Evolutionary conservation across 2,888 invertebrate species (phyloP), one percentile per base, ranked within the genome.

Genomic region (Abscondita cerata): DNA sequence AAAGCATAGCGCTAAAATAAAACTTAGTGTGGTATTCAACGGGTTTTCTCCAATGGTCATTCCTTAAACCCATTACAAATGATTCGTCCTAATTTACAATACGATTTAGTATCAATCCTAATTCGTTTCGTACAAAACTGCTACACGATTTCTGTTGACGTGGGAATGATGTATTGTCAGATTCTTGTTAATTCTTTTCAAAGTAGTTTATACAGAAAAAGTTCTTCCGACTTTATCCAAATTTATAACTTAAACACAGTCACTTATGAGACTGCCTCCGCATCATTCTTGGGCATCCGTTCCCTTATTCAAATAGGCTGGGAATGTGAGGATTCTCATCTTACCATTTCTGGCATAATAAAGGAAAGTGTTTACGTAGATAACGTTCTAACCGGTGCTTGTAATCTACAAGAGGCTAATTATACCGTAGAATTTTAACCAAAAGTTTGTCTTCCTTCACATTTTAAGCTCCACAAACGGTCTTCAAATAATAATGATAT

Each of bases 191-290:
- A 51, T n/a, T 9, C 6, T 15, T 13, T 51, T 15, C 34, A 33
- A 51, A 12, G 16, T 36, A 51, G 33, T 16, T 12, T 34, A 13
- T 51, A 15, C 15, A 12, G 51, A 51, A n/a, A 2, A 9, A 9
- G 11, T 8, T n/a, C n/a, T 36, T 13, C 11, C 3, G 13, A 51
- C 8, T 16, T 1, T 11, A 16, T 51, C 15, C 1, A 34, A 51
- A 34, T 34, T 15, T 34, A 16, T 15, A 18, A 13, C 1, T 33
- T 51, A 36, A 51, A 51, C 36, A 51, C 51, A 6, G 51, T 51
- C 12, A 34, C 51, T 11, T 51, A 51, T 34, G 34, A 36, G n/a
- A 33, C 34, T 8, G 33, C 36, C 2, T 15, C 34, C 0, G 51
- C 51, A 16, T 12, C 25, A 9, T 51, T 51, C 18, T 18, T 51